Evolutionary conservation across 2,888 invertebrate species (phyloP).

Genomic region (Hydraecia micacea): DNA sequence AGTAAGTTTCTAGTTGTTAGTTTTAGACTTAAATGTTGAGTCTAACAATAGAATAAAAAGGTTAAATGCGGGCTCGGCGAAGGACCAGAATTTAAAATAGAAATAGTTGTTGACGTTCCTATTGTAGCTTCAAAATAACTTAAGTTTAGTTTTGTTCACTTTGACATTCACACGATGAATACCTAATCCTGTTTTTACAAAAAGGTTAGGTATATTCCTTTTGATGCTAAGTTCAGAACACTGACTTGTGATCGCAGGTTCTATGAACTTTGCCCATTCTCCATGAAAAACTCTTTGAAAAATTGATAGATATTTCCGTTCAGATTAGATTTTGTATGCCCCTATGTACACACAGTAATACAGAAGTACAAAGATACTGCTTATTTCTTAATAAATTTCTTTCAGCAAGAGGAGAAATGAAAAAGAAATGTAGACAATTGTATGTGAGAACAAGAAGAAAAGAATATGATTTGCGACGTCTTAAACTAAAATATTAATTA

Average conservation of each 20-base stretch:
- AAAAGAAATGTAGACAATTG: no score
- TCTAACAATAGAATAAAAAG: background rate
- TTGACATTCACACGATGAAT: background rate
- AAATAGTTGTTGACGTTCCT: background rate
- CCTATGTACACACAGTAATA: no score
- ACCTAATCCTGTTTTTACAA: background rate
- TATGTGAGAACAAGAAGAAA: no score
- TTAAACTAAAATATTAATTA: no score
- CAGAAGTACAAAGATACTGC: no score
- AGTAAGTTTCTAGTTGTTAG: slow-evolving; percentile 9
- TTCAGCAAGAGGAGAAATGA: no score
- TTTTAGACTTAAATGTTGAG: slow-evolving; percentile 7
- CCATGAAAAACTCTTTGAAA: background rate
- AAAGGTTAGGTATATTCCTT: background rate
- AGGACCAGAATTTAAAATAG: background rate
- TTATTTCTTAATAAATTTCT: no score
- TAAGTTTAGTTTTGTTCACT: background rate
- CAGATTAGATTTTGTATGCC: background rate
- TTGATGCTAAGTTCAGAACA: background rate
- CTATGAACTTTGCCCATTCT: background rate
- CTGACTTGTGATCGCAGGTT: background rate
- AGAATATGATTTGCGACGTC: no score
- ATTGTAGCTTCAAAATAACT: background rate
- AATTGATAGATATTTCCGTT: background rate
- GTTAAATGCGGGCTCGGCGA: background rate